Conservation (phyloP, 2,797 vertebrate species). For the Craterocephalus amniculus region DNA sequence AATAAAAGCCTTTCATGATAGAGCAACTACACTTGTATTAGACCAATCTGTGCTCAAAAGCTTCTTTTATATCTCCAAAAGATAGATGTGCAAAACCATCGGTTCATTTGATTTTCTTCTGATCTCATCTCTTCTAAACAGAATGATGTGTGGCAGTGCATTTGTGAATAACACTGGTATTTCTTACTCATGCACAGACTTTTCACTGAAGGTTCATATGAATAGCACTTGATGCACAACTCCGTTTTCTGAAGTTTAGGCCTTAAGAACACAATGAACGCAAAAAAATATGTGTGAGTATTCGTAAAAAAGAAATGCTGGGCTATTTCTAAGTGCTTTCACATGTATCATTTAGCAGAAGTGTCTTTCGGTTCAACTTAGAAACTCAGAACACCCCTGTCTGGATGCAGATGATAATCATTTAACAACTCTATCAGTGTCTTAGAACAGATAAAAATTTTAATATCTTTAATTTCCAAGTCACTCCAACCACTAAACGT, state of each 20-base stretch:
- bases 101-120: neutral
- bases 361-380: neutral
- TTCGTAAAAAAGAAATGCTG: neutral
- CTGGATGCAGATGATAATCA: constrained; percentile 1
- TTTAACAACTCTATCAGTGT: neutral
- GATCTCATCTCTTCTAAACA: neutral
- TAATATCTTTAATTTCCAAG: constrained; percentile 18
- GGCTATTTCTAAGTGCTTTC: neutral
- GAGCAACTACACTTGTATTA: neutral
- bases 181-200: neutral
- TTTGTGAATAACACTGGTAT: neutral
- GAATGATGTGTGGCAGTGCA: neutral
- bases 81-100: neutral
- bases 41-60: constrained; percentile 2
- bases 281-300: neutral
- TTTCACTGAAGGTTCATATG: neutral
- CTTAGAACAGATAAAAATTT: neutral
- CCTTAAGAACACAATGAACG: neutral
- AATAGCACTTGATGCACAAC: neutral
- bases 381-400: neutral
- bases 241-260: neutral
- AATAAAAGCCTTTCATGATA: neutral
- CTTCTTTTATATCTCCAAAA: neutral
- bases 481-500: constrained; percentile 33
- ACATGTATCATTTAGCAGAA: neutral